phyloP scores from a whole-genome alignment of 2,797 vertebrate species.

The Alca torda region DNA sequence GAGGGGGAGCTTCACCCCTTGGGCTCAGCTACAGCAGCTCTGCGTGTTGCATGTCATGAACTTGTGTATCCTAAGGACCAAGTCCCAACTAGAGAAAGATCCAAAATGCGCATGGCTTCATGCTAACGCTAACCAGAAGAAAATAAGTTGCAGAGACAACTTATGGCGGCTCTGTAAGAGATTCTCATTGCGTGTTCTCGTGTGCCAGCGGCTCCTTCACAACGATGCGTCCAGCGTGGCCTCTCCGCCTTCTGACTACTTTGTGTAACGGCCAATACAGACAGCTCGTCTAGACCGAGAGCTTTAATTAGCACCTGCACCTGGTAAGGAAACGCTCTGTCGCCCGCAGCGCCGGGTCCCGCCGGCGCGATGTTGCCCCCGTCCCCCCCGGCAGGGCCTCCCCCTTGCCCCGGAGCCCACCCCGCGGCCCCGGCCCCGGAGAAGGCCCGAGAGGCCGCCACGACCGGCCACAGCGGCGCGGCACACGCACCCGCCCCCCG shows the following conservation, averaged over 20 bases:
- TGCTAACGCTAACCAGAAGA: neutral
- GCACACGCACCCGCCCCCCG: neutral
- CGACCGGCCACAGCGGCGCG: too few species aligned
- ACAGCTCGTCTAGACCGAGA: rapidly evolving
- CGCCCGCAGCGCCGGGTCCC: neutral
- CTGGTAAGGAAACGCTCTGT: neutral
- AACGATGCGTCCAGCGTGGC: rapidly evolving
- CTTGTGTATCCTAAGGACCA: neutral
- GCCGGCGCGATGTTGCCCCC: rapidly evolving
- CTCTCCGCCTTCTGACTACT: rapidly evolving
- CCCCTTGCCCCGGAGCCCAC: neutral
- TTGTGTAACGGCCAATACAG: rapidly evolving
- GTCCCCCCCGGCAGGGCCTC: rapidly evolving
- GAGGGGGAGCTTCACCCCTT: neutral
- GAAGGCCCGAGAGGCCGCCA: neutral
- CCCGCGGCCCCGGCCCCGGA: neutral
- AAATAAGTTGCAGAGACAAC: neutral
- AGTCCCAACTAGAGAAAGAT: neutral
- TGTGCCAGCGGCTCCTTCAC: neutral
- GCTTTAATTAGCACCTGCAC: neutral
- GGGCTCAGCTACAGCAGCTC: neutral
- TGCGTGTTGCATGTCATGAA: neutral
- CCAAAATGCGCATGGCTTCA: rapidly evolving
- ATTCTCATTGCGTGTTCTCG: rapidly evolving
- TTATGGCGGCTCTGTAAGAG: rapidly evolving